Base-by-base conservation (phyloP, 2,113 vertebrate genomes). In the Coreoperca whiteheadi region DNA sequence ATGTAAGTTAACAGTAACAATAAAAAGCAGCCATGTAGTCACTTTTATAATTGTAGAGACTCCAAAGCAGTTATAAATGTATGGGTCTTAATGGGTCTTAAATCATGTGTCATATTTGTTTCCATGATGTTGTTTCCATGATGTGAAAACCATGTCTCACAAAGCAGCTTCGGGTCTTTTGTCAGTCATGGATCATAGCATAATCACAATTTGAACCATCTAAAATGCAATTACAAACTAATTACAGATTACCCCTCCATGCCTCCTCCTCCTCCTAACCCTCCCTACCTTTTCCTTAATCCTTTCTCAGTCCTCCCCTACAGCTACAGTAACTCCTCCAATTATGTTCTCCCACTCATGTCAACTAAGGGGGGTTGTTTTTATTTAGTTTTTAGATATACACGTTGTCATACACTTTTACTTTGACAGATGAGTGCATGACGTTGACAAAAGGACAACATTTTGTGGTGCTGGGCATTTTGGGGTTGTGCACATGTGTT, bases 221-320 rank as follows among this genome's bases (percentile, higher is more conserved):
- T 87, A 83, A 90, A 8, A 91, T 81, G 84, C 74, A 90, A 88
- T 92, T 92, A 87, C 86, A 87, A 80, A 84, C 64, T 92, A 93
- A 91, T 92, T 89, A 92, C 89, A 88, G 89, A 91, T 92, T 82
- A 88, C 86, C 76, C 63, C 74, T 66, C 82, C 66, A 10, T 75
- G 53, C 51, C 72, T 75, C 66, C 84, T 71, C 82, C 84, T 72
- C 64, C 85, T 85, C 63, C 65, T 61, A 51, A 11, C 60, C 77
- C 85, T 67, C 53, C 81, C 81, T 64, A 81, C 86, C 82, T 89
- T n/a, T 88, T 88, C 77, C 69, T 68, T 91, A 89, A 93, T 91
- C 87, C 83, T 54, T 57, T 23, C 39, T 74, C 90, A 91, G 78
- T 88, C 88, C 84, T 82, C 77, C 83, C 78, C 81, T 66, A 70